These are phyloP conservation scores for Drosophila willistoni DNA, from an alignment of 1,140 invertebrate genomes.

Conservation along the genomic window DNA sequence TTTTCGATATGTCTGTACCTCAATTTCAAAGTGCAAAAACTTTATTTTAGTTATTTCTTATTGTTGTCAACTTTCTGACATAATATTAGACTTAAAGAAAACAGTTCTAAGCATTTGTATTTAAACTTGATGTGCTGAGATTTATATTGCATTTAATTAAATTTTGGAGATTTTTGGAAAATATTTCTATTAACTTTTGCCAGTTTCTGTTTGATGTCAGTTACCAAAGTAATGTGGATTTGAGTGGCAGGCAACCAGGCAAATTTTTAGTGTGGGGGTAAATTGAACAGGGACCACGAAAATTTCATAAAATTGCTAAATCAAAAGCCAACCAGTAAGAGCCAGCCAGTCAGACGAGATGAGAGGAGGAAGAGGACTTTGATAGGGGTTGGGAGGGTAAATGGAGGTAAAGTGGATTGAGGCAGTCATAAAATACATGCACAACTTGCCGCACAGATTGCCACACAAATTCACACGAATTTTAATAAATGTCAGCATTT, in stretches of 20 bases:
- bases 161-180: constrained; percentile 2
- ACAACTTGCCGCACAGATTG: constrained; percentile 26
- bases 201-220: constrained; percentile 9
- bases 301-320: constrained; percentile 15
- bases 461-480: constrained; percentile 29
- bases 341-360: neutral
- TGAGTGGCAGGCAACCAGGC: constrained; percentile 3
- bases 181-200: constrained; percentile 14
- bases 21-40: neutral
- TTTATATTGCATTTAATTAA: constrained; percentile 6
- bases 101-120: constrained; percentile 3
- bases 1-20: neutral
- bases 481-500: constrained; percentile 62
- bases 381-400: neutral
- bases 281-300: constrained; percentile 11
- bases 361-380: neutral
- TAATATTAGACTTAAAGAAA: neutral
- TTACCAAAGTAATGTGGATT: constrained; percentile 7
- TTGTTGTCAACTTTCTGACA: neutral
- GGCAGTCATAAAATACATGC: constrained; percentile 20
- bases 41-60: neutral
- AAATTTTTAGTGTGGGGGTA: neutral
- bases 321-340: constrained; percentile 7
- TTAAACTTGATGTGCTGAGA: constrained; percentile 1
- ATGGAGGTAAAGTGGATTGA: neutral